Evolutionary conservation across 2,888 invertebrate species (phyloP), one percentile per base, ranked within the genome.

Genomic region (Cataglyphis rosenhaueri): DNA sequence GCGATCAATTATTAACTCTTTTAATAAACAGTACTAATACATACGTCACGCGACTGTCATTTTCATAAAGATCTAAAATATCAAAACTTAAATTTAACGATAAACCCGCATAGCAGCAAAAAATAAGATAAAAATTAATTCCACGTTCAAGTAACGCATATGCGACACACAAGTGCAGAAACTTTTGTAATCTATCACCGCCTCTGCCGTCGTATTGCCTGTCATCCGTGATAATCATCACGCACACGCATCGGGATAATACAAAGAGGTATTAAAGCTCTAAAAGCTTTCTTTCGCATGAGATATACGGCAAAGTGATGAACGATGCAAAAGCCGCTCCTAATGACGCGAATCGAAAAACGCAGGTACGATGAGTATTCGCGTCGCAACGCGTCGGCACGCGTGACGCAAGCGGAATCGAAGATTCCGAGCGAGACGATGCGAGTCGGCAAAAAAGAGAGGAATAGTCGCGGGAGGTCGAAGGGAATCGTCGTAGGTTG

Each of bases 401-500:
- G 41, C 35, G 18, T 59, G 12, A 25, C 61, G n/a, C 29, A 38
- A 61, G 59, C 21, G 41, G 15, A n/a, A 38, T 21, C 78, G 62
- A 81, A 81, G 76, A 52, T 21, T 21, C 21, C 21, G 59, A 70
- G 82, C 59, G 66, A 84, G 88, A 83, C 81, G 59, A 73, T 10
- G 29, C 64, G 48, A 75, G 25, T 29, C 52, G 81, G 25, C 29
- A 10, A 41, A n/a, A 10, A 64, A 38, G 25, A 84, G 81, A 81
- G 35, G 10, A 70, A 21, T 35, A 79, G 86, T 87, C 87, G 86
- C 82, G 74, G 81, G 83, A 86, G 84, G 84, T 83, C 84, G 90
- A 76, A 85, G 88, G 89, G 86, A 85, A 88, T 87, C 87, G 91
- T 86, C 86, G 91, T 88, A 84, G 91, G 91, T 89, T 90, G 89